phyloP scores from a whole-genome alignment of 2,888 invertebrate species.

The Tinea pellionella region DNA sequence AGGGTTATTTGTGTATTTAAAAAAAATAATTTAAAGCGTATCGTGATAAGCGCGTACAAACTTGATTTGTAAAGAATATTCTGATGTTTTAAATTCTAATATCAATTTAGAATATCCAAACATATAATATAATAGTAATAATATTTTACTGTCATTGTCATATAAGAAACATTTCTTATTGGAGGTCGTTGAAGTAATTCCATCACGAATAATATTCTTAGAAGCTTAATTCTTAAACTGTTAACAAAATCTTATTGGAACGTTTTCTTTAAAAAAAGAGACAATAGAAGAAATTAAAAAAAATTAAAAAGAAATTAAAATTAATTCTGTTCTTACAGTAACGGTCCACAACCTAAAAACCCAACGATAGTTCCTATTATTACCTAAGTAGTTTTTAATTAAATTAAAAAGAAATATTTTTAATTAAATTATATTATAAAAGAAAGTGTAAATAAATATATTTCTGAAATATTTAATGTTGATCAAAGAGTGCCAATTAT shows the following conservation, averaged over 20 bases:
- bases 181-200: neutral
- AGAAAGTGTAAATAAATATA: slow-evolving; percentile 19
- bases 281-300: neutral
- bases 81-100: too few relatives aligned
- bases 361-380: slow-evolving; percentile 71
- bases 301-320: neutral
- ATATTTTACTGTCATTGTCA: too few relatives aligned
- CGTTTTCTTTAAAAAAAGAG: neutral
- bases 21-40: too few relatives aligned
- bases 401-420: slow-evolving; percentile 29
- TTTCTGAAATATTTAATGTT: slow-evolving; percentile 35
- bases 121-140: too few relatives aligned
- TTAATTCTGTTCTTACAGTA: slow-evolving; percentile 21
- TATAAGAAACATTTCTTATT: too few relatives aligned
- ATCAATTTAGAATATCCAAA: too few relatives aligned
- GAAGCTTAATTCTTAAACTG: neutral
- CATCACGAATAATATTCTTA: neutral
- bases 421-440: slow-evolving; percentile 29
- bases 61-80: too few relatives aligned
- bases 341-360: slow-evolving; percentile 58
- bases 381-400: slow-evolving; percentile 59
- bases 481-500: slow-evolving; percentile 25
- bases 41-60: too few relatives aligned
- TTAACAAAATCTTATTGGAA: neutral
- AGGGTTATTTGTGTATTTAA: too few relatives aligned